Evolutionary conservation across 1,140 invertebrate species (phyloP).

Genomic region (Daktulosphaira vitifoliae): DNA sequence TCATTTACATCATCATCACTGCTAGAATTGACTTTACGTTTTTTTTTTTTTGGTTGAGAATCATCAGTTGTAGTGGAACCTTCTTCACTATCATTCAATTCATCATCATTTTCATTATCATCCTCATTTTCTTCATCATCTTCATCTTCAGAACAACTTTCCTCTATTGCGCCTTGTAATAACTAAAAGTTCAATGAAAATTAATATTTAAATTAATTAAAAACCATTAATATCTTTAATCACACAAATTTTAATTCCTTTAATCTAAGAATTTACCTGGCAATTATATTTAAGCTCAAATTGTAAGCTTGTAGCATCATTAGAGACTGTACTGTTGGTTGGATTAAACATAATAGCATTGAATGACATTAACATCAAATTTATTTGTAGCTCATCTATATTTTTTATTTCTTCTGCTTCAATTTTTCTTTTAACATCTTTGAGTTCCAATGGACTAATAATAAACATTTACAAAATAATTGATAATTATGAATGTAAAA

Average conservation of each 20-base stretch:
- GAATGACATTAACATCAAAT: not conserved
- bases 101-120: not conserved
- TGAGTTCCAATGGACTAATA: not conserved
- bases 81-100: not conserved
- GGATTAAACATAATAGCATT: not conserved
- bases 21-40: too few species aligned
- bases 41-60: not conserved
- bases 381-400: not conserved
- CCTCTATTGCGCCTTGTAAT: not conserved
- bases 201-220: not conserved
- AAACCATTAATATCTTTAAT: not conserved
- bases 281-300: not conserved
- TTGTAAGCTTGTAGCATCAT: not conserved
- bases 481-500: not conserved
- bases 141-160: not conserved
- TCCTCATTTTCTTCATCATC: too few species aligned
- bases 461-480: conserved; percentile 1
- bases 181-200: not conserved
- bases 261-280: too few species aligned
- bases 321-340: not conserved
- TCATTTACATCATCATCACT: too few species aligned
- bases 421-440: not conserved
- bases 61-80: not conserved
- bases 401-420: not conserved
- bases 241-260: too few species aligned